phyloP scores from a whole-genome alignment of 2,113 vertebrate genomes.

The Tonatia bakeri region DNA sequence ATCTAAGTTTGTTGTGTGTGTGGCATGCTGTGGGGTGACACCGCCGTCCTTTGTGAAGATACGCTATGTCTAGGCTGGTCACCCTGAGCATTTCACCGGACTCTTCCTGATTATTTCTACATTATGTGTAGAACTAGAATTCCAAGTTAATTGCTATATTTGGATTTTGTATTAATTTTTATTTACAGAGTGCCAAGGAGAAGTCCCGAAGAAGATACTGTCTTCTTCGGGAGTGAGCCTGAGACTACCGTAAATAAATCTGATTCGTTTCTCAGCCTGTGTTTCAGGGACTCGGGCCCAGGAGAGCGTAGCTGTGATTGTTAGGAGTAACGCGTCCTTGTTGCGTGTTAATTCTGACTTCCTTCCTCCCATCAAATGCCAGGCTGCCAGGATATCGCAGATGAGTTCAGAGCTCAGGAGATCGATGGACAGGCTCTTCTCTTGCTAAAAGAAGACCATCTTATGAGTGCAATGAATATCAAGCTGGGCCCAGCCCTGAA shows the following conservation, averaged over 20 bases:
- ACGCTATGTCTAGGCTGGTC: background rate
- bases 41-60: background rate
- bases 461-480: conserved; percentile 99
- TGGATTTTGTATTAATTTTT: conserved; percentile 36
- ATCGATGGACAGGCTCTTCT: conserved; percentile 98
- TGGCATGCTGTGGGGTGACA: background rate
- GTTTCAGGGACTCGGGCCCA: conserved; percentile 45
- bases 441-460: conserved; percentile 96
- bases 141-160: conserved; percentile 9
- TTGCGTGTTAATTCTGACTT: conserved; percentile 4
- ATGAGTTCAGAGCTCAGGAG: conserved; percentile 96
- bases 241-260: conserved; percentile 21
- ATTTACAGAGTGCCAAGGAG: conserved; percentile 36
- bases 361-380: conserved; percentile 55
- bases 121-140: conserved; percentile 42
- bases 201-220: no score
- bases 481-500: conserved; percentile 97
- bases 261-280: conserved; percentile 52
- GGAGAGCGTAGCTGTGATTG: conserved; percentile 9
- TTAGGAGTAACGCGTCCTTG: background rate
- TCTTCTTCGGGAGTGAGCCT: conserved; percentile 42
- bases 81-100: background rate
- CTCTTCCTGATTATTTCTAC: background rate
- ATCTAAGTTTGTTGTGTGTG: background rate
- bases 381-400: conserved; percentile 96